These are phyloP conservation scores for Agrenia bidenticulata DNA, from an alignment of 2,888 invertebrate species.

Conservation along the genomic window DNA sequence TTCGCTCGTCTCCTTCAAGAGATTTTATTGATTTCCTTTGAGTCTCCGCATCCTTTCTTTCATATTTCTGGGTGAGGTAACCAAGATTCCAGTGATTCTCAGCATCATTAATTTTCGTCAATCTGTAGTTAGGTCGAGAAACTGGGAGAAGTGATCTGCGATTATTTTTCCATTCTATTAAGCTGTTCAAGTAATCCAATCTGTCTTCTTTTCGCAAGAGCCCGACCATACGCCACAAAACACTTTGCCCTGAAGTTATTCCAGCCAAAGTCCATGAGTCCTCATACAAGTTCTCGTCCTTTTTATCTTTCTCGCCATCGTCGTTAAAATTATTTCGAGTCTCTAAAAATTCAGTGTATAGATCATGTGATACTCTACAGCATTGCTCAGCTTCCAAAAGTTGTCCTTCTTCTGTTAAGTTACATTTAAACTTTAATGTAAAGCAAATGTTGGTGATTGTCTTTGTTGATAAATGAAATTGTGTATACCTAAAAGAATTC, in stretches of 20 bases:
- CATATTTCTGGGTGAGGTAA: not conserved
- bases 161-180: not conserved
- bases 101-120: slow-evolving; percentile 2
- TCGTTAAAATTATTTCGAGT: not conserved
- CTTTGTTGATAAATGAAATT: too few relatives aligned
- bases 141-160: not conserved
- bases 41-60: not conserved
- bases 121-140: not conserved
- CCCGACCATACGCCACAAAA: not conserved
- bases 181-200: not conserved
- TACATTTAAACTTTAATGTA: too few relatives aligned
- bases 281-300: not conserved
- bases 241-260: not conserved
- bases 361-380: not conserved
- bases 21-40: not conserved
- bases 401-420: slow-evolving; percentile 1
- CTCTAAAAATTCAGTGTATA: not conserved
- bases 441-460: too few relatives aligned
- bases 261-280: slow-evolving; percentile 4
- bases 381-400: not conserved
- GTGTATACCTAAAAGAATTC: not conserved
- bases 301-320: not conserved
- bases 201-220: not conserved
- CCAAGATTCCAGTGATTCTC: not conserved
- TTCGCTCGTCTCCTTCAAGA: not conserved